Evolutionary conservation across 2,113 vertebrate genomes (phyloP).

Genomic region (Oriolus oriolus): DNA sequence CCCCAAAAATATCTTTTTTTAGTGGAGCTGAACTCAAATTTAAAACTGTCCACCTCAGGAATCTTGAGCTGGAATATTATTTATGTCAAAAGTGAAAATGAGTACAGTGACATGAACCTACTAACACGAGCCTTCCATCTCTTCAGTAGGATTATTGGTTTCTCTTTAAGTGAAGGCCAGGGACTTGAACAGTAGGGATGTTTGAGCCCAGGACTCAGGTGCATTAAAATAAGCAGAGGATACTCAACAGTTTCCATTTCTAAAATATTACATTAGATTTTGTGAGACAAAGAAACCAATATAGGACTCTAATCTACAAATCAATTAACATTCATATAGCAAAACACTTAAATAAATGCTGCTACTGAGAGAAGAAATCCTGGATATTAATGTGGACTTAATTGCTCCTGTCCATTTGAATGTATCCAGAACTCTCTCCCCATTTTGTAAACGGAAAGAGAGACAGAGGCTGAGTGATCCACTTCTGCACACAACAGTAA

Average conservation of each 20-base stretch:
- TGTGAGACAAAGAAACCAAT: conserved; percentile 14
- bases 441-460: neutral
- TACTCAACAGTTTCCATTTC: neutral
- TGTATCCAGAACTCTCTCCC: neutral
- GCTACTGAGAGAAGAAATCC: neutral
- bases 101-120: neutral
- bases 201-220: conserved; percentile 29
- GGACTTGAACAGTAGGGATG: neutral
- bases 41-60: neutral
- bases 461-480: neutral
- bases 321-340: conserved; percentile 4
- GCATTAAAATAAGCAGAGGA: conserved; percentile 8
- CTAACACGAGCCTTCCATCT: neutral
- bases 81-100: neutral
- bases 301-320: neutral
- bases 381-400: neutral
- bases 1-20: neutral
- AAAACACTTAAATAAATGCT: conserved; percentile 9
- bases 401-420: neutral
- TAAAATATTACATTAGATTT: neutral
- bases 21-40: neutral
- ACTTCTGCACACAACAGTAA: neutral
- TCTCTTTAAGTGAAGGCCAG: neutral
- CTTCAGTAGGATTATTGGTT: neutral
- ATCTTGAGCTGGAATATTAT: conserved; percentile 7